Evolutionary conservation across 2,113 vertebrate species (phyloP).

Genomic region (Panthera tigris): DNA sequence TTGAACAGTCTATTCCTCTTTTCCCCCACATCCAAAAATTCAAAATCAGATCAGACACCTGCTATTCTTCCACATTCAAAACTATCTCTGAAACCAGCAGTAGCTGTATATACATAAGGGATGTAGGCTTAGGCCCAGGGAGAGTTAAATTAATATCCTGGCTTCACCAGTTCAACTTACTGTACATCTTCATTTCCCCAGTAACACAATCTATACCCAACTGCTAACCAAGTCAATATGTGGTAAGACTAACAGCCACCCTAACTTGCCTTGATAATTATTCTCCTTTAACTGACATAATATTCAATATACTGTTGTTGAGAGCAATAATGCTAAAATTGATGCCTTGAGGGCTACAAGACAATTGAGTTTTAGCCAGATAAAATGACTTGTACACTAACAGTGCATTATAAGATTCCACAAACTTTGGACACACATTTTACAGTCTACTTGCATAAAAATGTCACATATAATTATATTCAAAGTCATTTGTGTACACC

Average conservation of each 20-base stretch:
- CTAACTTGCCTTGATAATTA: constrained; percentile 82
- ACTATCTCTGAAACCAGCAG: constrained; percentile 16
- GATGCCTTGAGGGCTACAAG: constrained; percentile 84
- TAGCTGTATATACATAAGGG: neutral
- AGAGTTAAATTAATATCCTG: constrained; percentile 75
- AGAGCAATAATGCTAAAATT: constrained; percentile 82
- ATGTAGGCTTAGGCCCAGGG: constrained; percentile 39
- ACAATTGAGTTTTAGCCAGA: constrained; percentile 87
- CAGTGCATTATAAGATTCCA: constrained; percentile 82
- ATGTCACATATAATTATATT: constrained; percentile 61
- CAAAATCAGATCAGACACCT: neutral
- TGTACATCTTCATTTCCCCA: constrained; percentile 75
- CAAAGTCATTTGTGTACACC: constrained; percentile 66
- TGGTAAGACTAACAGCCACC: constrained; percentile 80
- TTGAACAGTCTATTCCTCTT: neutral
- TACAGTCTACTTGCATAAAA: constrained; percentile 54
- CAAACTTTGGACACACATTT: constrained; percentile 60
- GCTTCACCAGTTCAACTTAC: constrained; percentile 75
- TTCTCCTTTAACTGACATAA: constrained; percentile 84
- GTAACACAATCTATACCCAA: constrained; percentile 75
- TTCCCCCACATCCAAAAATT: neutral
- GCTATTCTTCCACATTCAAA: constrained; percentile 7
- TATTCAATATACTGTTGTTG: constrained; percentile 83
- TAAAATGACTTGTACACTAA: constrained; percentile 87
- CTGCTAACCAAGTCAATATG: constrained; percentile 82